Base-by-base conservation (phyloP, 2,113 vertebrate genomes). In the Leucopsar rothschildi region DNA sequence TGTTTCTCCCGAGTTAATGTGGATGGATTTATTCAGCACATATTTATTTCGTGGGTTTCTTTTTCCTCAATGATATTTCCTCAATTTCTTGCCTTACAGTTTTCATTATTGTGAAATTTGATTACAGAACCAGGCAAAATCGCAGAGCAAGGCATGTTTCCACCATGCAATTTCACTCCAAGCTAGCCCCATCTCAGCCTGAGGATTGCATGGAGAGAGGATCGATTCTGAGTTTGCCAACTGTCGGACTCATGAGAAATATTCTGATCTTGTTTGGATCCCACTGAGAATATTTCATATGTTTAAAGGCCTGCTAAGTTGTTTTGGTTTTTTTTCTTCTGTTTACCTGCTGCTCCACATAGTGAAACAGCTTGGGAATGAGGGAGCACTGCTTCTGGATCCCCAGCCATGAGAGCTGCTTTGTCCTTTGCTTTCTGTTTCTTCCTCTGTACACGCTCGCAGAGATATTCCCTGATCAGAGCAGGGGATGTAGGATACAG, bases 71-170 rank as follows among this genome's bases (percentile, higher is more conserved):
- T 79, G 90, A 92, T 76, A 78, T 97, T 94, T 96, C 93, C 93
- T 94, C 96, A 95, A 88, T 96, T 94, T 90, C 82, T 92, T 94
- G 92, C 92, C 82, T 95, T 96, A 88, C 68, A 83, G 82, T 93
- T 92, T 95, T 96, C 88, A 95, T 94, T 93, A 94, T 93, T 93
- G 90, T 94, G 95, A 97, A 93, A 96, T 95, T 88, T 93, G 82
- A 96, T 95, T 96, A 86, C 80, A 96, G 95, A 84, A 82, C 72
- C 80, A 84, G 73, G 93, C 76, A 84, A 82, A 96, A 93, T 93
- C 60, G 7, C 88, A 83, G 37, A 93, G 69, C 65, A 68, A 90
- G 86, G 76, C 80, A 65, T 93, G 93, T 84, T 96, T 92, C 44
- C 88, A 92, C 80, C 69, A 15, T 45, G 57, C 64, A 70, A 83